Base-by-base conservation (phyloP, 1,140 invertebrate species). In the Saccostrea glomerata region DNA sequence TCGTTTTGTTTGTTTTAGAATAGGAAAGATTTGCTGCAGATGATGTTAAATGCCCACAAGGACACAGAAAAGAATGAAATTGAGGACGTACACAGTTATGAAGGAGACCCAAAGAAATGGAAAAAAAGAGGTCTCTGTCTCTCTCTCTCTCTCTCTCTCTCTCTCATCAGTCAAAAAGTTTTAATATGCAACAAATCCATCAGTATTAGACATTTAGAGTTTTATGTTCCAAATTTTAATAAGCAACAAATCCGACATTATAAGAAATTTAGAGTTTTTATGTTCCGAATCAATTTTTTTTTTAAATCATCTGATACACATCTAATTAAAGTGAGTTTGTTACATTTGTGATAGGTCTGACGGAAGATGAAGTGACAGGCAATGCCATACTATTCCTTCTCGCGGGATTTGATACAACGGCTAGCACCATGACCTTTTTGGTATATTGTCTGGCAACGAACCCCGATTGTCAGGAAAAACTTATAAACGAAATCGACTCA, bases 321-420 rank as follows among this genome's bases (percentile, higher is more conserved):
- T 47, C 2, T 47, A 36, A 36, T 36, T 36, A 36, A 1, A 36
- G 30, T 36, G 30, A 36, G 0, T 36, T 36, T 36, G 30, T 2
- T 2, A 36, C 30, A 36, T 36, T 36, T 63, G n/a, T 63, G n/a
- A 20, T 58, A 92, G 92, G 85, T 47, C 30, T 93, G 30, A 91
- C 87, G 13, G 47, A 86, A 23, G 82, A 89, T 47, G 92, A 92
- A 40, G 86, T 93, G 23, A 84, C 85, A 20, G 94, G 93, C 5
- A 95, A 96, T 83, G 93, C 94, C 17, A 92, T 95, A 85, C 86
- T 96, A 0, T 93, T 94, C 82, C 90, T 94, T 30, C 6, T 96
- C 2, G 97, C 97, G 73, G 97, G 97, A 11, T 97, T 97, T 86
- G 97, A 98, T 93, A 98, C 97, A 0, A 97, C 97, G 0, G 97